Conservation (phyloP, 37 sponge, comb jelly and placozoan species). For the Beroe ovata region DNA sequence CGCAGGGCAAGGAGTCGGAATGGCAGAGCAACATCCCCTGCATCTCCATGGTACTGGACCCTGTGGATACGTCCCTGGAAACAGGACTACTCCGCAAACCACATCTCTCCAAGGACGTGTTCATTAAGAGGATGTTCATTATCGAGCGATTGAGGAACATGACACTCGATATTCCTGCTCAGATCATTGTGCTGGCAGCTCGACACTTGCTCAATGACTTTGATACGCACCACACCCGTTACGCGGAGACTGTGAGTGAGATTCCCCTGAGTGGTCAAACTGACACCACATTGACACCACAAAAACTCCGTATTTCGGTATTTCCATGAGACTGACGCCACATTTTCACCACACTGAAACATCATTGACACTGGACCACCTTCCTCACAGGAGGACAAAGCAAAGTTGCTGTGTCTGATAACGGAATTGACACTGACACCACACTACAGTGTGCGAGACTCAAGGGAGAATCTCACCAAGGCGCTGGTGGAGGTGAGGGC, state of each 20-base stretch:
- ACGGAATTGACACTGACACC: constrained; percentile 37
- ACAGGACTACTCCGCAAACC: constrained; percentile 8
- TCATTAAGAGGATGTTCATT: constrained; percentile 13
- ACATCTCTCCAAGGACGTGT: not conserved
- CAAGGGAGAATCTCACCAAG: not conserved
- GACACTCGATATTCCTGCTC: not conserved
- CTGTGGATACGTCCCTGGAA: not conserved
- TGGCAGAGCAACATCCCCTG: constrained; percentile 23
- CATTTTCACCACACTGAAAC: no score
- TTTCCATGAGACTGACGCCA: no score
- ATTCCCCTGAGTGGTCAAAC: no score
- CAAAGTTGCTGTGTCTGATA: constrained; percentile 53
- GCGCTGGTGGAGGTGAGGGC: constrained; percentile 8
- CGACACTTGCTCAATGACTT: constrained; percentile 3
- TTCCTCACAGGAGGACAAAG: constrained; percentile 66
- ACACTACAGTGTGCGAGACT: not conserved
- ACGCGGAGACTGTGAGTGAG: constrained; percentile 39
- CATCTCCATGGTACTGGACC: constrained; percentile 27
- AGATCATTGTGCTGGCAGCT: not conserved
- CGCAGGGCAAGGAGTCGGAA: not conserved
- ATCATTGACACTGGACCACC: no score
- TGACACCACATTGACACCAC: no score
- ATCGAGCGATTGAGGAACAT: constrained; percentile 39
- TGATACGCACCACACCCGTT: constrained; percentile 11
- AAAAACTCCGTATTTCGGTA: no score